Percentiles rank a stretch among this genome's conserved stretches.
phyloP scores from a whole-genome alignment of 1,140 invertebrate species.

The Heliconius nattereri region DNA sequence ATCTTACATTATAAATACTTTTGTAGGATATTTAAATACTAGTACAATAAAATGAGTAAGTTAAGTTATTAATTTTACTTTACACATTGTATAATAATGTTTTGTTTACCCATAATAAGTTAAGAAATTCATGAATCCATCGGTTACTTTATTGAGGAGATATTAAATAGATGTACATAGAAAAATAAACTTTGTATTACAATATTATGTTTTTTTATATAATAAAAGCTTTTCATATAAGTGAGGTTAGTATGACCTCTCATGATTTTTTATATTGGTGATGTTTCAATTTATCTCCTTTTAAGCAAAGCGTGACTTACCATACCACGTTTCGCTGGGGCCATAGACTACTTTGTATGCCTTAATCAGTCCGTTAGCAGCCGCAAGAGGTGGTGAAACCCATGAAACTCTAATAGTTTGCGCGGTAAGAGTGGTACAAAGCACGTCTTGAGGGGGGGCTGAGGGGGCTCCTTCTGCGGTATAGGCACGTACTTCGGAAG shows the following conservation, averaged over 20 bases:
- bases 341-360: conserved; percentile 98
- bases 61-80: no score
- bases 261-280: neutral
- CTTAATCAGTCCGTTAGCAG: conserved; percentile 96
- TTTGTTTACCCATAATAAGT: neutral
- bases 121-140: no score
- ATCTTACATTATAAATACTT: no score
- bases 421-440: conserved; percentile 94
- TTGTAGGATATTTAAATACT: no score
- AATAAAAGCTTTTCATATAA: no score
- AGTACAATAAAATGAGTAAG: no score
- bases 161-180: neutral
- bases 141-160: no score
- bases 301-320: conserved; percentile 81
- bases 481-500: conserved; percentile 93
- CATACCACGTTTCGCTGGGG: conserved; percentile 94
- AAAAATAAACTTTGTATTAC: no score
- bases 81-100: no score
- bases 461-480: conserved; percentile 96
- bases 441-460: conserved; percentile 94
- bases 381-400: conserved; percentile 93
- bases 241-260: no score
- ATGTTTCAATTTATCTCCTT: neutral
- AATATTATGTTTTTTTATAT: no score
- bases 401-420: conserved; percentile 96